phyloP scores from a whole-genome alignment of 1,140 invertebrate genomes.

The Dendrolimus kikuchii region DNA sequence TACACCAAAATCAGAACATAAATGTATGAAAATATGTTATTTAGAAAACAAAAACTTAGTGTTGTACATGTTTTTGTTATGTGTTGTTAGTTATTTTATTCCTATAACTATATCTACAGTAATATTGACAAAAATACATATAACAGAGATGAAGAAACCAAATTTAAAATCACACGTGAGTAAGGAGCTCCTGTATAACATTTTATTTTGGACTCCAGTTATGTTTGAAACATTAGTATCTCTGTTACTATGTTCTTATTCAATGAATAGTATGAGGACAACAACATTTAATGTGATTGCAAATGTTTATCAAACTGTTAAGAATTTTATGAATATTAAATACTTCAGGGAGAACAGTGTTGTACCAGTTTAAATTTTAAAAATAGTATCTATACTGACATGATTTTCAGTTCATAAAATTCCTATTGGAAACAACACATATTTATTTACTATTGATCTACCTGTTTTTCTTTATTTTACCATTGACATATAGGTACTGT shows the following conservation, averaged over 20 bases:
- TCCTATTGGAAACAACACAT: not conserved
- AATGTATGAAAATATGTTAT: constrained; percentile 54
- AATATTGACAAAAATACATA: constrained; percentile 58
- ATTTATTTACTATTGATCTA: not conserved
- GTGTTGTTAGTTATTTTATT: constrained; percentile 53
- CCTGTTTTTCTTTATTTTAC: too few species aligned
- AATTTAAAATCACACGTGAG: constrained; percentile 49
- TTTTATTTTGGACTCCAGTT: constrained; percentile 61
- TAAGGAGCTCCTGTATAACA: constrained; percentile 53
- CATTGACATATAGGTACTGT: too few species aligned
- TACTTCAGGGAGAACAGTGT: constrained; percentile 56
- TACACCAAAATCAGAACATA: constrained; percentile 33
- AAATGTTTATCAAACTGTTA: constrained; percentile 61
- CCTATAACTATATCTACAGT: constrained; percentile 53
- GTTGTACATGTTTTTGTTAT: constrained; percentile 47
- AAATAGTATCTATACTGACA: not conserved
- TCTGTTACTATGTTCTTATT: constrained; percentile 52
- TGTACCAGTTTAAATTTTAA: constrained; percentile 25
- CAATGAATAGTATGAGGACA: constrained; percentile 42
- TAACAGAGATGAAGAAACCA: constrained; percentile 38
- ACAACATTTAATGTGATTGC: constrained; percentile 52
- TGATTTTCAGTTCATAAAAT: not conserved
- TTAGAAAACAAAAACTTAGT: constrained; percentile 46
- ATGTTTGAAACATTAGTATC: constrained; percentile 62
- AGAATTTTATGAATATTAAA: constrained; percentile 60